Conservation (phyloP, 2,888 invertebrate genomes). For the Athalia cordata region DNA sequence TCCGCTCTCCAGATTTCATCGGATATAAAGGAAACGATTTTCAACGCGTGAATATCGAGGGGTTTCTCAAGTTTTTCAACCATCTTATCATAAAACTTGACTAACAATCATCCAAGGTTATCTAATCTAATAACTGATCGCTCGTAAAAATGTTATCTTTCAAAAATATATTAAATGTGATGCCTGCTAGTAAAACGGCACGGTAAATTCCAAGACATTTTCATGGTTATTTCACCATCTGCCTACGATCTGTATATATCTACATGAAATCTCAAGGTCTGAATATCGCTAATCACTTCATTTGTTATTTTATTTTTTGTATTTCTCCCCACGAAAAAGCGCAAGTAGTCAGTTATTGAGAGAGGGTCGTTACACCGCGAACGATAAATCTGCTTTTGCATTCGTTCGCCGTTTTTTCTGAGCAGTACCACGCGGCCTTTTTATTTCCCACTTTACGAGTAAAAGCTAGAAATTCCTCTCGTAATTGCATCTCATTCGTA, state of each 20-base stretch:
- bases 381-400: slow-evolving; percentile 17
- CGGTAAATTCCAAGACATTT: neutral
- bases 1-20: slow-evolving; percentile 13
- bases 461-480: slow-evolving; percentile 29
- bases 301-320: neutral
- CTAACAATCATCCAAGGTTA: slow-evolving; percentile 9
- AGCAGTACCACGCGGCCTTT: slow-evolving; percentile 16
- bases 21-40: slow-evolving; percentile 23
- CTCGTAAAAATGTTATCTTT: slow-evolving; percentile 6
- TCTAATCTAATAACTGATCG: slow-evolving; percentile 4
- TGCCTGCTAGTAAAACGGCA: neutral
- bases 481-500: slow-evolving; percentile 43
- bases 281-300: neutral
- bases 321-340: slow-evolving; percentile 18
- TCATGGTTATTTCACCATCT: no score
- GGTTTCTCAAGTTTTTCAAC: neutral
- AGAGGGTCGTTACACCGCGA: neutral
- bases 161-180: neutral
- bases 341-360: no score
- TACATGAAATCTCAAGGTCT: no score
- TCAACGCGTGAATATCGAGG: slow-evolving; percentile 22
- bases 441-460: slow-evolving; percentile 33
- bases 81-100: slow-evolving; percentile 19
- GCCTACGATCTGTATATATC: no score
- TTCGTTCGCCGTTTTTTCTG: slow-evolving; percentile 23